Conservation (phyloP, 2,113 vertebrate genomes). For the Mustelus asterias region DNA sequence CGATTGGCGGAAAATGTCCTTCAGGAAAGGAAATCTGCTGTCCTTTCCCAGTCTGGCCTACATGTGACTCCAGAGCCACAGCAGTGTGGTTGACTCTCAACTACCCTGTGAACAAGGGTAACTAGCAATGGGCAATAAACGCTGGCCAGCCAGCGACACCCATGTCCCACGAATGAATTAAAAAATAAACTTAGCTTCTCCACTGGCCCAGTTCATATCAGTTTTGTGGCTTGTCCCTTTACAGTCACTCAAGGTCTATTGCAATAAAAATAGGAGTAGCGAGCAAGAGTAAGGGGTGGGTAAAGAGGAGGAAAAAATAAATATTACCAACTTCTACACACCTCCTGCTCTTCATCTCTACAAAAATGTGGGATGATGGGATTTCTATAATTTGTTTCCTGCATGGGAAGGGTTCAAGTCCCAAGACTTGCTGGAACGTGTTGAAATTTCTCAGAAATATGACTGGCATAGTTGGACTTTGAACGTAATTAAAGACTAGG, state of each 20-base stretch:
- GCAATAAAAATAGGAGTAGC: not conserved
- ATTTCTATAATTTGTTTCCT: not conserved
- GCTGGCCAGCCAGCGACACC: no score
- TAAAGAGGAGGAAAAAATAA: not conserved
- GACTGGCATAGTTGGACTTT: not conserved
- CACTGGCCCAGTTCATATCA: not conserved
- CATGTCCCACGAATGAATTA: no score
- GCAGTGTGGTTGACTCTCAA: no score
- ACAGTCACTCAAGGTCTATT: not conserved
- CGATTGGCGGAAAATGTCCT: no score
- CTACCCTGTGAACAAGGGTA: no score
- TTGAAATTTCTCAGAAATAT: not conserved
- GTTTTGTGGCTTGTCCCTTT: not conserved
- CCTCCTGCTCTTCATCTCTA: not conserved
- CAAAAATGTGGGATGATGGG: not conserved
- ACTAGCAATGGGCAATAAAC: no score
- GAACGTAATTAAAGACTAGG: not conserved
- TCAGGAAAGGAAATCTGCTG: no score
- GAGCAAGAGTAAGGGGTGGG: not conserved
- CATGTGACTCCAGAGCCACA: no score
- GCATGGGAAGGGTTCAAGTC: not conserved
- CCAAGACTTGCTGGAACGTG: no score
- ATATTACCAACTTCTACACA: not conserved
- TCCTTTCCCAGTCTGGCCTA: no score
- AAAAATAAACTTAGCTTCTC: no score